Base-by-base conservation (phyloP, 2,888 invertebrate genomes). In the Athrips mouffetella region DNA sequence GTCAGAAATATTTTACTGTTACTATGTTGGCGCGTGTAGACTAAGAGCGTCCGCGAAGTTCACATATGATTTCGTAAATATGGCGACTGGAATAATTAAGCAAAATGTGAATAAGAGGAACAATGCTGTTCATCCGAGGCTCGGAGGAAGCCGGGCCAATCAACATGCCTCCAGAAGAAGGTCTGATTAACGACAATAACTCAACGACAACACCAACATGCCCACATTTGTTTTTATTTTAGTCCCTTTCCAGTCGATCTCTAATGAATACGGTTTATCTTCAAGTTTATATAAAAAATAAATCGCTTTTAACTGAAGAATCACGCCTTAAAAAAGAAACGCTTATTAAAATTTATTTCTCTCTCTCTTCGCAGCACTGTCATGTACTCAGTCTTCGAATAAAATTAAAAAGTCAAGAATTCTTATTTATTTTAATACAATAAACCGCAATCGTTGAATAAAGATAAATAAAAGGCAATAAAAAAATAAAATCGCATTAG, bases 361-460 rank as follows among this genome's bases (percentile, higher is more conserved):
- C 81, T 86, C 85, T 85, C 84, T 82, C 73, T 73, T 76, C 83
- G 80, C 80, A 76, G 80, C 80, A 71, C 80, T 80, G 88, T 86
- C 86, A 82, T 87, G 88, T 87, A 86, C 85, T 79, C 75, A 73
- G 84, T 65, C 75, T 76, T 51, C 77, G 78, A 87, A 88, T 84
- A 88, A 88, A 88, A 88, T 88, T 87, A 87, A 88, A 88, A 87
- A 87, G 85, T 86, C 85, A 79, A 84, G 85, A 86, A 87, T 86
- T 88, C 87, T 87, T 88, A 86, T 88, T 88, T 88, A 88, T 88
- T 87, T 88, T 88, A 87, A 88, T 88, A 88, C 87, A 88, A 88
- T 88, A 88, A 87, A 88, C 87, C 83, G 87, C 88, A 87, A 88
- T 86, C 88, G 86, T 80, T 86, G 87, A 88, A 88, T 88, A 87